These are phyloP conservation scores for Lasioglossum lativentre DNA, from an alignment of 2,888 invertebrate genomes.

Conservation along the genomic window DNA sequence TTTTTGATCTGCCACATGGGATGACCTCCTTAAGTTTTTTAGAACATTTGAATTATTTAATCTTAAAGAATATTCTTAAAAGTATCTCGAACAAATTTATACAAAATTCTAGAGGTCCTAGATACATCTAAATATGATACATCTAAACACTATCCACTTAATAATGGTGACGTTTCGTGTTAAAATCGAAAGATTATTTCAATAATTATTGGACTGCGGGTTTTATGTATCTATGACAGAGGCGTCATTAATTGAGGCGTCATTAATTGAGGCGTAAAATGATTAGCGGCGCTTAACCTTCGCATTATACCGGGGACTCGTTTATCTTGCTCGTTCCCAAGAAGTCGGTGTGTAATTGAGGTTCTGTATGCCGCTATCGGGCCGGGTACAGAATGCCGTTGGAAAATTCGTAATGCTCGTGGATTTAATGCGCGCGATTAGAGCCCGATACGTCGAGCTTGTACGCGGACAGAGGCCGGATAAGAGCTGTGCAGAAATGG, in stretches of 20 bases:
- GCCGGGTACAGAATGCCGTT: conserved; percentile 24
- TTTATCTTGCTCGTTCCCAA: conserved; percentile 35
- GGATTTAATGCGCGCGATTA: conserved; percentile 57
- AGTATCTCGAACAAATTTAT: too few relatives aligned
- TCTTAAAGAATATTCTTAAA: too few relatives aligned
- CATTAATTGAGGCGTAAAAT: conserved; percentile 2
- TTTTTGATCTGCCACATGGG: too few relatives aligned
- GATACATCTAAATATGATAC: too few relatives aligned
- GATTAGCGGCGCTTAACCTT: conserved; percentile 32
- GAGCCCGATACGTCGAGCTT: conserved; percentile 35
- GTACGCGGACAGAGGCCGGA: conserved; percentile 44
- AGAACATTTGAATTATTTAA: too few relatives aligned
- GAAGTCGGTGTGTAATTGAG: conserved; percentile 40
- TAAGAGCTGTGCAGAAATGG: conserved; percentile 59
- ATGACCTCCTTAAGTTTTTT: too few relatives aligned
- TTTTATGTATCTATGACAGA: too few relatives aligned
- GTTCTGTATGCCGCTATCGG: conserved; percentile 1
- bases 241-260: neutral
- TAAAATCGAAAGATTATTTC: too few relatives aligned
- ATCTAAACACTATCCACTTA: too few relatives aligned
- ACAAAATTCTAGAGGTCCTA: too few relatives aligned
- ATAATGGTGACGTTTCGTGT: too few relatives aligned
- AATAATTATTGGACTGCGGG: too few relatives aligned
- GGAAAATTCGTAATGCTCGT: conserved; percentile 54
- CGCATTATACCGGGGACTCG: neutral